Evolutionary conservation across 2,113 vertebrate genomes (phyloP).

Genomic region (Pitta sordida): DNA sequence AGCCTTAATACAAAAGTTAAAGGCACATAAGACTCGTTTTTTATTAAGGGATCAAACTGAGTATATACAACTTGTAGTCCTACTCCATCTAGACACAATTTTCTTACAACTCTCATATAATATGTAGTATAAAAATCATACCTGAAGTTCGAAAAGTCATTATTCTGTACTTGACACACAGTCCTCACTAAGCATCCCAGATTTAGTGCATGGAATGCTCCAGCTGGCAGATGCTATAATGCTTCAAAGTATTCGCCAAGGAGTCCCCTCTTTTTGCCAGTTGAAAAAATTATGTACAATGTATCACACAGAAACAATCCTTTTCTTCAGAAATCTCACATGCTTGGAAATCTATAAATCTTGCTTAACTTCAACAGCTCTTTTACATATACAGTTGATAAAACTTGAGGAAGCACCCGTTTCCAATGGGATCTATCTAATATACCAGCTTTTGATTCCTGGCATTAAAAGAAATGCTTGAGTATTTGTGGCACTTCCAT

Average conservation of each 20-base stretch:
- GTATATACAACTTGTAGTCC: not conserved
- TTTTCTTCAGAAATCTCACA: not conserved
- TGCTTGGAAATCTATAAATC: not conserved
- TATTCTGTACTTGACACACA: not conserved
- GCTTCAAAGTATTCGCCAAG: not conserved
- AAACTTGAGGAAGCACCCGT: slow-evolving; percentile 56
- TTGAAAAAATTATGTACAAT: not conserved
- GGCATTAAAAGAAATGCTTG: not conserved
- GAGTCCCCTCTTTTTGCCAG: not conserved
- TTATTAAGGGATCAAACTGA: not conserved
- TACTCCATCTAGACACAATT: not conserved
- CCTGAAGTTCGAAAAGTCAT: not conserved
- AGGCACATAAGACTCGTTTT: not conserved
- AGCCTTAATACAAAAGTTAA: not conserved
- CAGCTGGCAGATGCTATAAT: not conserved
- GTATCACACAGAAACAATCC: not conserved
- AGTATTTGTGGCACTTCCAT: slow-evolving; percentile 4
- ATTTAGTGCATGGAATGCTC: not conserved
- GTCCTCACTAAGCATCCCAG: not conserved
- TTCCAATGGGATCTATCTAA: not conserved
- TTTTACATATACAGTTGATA: slow-evolving; percentile 29
- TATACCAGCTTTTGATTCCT: slow-evolving; percentile 8
- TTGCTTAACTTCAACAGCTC: not conserved
- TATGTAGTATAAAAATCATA: not conserved
- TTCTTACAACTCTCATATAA: not conserved